Base-by-base conservation (phyloP, 2,797 vertebrate species). In the Orestias chungarensis region DNA sequence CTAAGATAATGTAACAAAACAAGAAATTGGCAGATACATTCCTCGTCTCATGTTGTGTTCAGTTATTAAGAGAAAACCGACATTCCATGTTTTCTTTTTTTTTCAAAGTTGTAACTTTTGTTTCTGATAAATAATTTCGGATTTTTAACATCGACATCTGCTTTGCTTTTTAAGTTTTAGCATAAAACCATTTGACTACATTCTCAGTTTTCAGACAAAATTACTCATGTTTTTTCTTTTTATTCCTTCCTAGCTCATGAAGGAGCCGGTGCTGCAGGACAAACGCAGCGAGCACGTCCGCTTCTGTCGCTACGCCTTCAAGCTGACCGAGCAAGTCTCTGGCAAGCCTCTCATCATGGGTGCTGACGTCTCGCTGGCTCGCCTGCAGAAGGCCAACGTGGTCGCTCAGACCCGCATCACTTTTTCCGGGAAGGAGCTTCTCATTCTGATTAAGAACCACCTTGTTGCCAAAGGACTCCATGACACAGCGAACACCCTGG, bases 211-310 rank as follows among this genome's bases (percentile, higher is more conserved):
- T 40, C 35, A 40, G 35, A 12, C 35, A n/a, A 62, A 42, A 25
- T 40, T 6, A 14, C 25, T 42, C 59, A 42, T 64, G 59, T 42
- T 12, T 43, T 11, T 35, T 3, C 4, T 49, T 49, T n/a, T n/a
- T n/a, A n/a, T 0, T 70, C 27, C 44, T 31, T 64, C 1, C 0
- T 68, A 92, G 91, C 90, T 99, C 81, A 99, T 99, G 97, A 98
- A 98, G 73, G 97, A 99, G 82, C 97, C 97, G 0, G 95, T 99
- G 71, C 94, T 99, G 38, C 97, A 98, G 94, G 97, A 99, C 94
- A 99, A 99, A 75, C 96, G 96, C 27, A 96, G 95, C 0, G 97
- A 99, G 77, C 97, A 99, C 0, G 95, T 97, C n/a, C 96, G 96
- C 18, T 99, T 99, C 93, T 99, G 97, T 92, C 96, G 97, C 23